Evolutionary conservation across 2,888 invertebrate genomes (phyloP), one percentile per base, ranked within the genome.

Genomic region (Agapetus fuscipes): DNA sequence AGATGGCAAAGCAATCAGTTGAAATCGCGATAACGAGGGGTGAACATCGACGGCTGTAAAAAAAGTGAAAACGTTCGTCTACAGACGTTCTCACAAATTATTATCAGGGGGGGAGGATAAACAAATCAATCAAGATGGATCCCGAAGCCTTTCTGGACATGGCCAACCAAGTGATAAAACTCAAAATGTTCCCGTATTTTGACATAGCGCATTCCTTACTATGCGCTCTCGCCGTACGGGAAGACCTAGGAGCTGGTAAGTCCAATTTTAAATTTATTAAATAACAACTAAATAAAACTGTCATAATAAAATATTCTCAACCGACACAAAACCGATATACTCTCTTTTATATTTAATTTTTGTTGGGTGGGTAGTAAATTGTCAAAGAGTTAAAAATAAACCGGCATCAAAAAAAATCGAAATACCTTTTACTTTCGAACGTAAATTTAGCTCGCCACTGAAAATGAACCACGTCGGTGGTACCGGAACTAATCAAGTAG

Each of bases 161-260:
- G 77, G 96, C 97, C 72, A 95, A 95, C 71, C 90, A 93, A 78
- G 91, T 98, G 72, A 91, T 94, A 54, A 94, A 96, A 68, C 74
- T 97, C 53, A 95, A 97, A 76, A 97, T 98, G 96, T 98, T 87
- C 62, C 98, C 98, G 38, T 97, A 95, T 72, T 99, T 99, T 68
- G 97, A 98, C 64, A 84, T 96, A 56, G 96, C 96, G 53, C 95
- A 98, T 71, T 93, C 90, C 65, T 77, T 91, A 55, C 72, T 96
- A 53, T 93, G 91, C 71, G 93, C 95, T 58, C 72, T 96, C 54
- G 86, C 89, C 55, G 94, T 96, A 51, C 77, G 94, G 57, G 96
- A 97, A 64, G 96, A 97, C 72, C 76, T 94, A 58, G 90, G 90
- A 55, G 72, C 82, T 61, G 91, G 91, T 86, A 71, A 76, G 78